Evolutionary conservation across 2,888 invertebrate genomes (phyloP).

Genomic region (Leucophenga maculata): DNA sequence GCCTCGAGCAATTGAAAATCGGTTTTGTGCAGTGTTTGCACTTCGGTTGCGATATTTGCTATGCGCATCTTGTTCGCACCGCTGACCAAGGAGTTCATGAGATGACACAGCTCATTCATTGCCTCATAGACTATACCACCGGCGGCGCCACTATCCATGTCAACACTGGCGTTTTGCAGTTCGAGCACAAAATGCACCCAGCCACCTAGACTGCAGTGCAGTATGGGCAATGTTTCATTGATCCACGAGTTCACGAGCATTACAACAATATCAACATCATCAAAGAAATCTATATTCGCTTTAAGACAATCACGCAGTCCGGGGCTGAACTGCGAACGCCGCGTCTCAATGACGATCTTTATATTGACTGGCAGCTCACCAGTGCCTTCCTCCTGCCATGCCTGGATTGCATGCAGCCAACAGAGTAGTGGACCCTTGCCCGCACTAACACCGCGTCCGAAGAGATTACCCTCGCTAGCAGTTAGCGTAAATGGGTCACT

Average conservation of each 20-base stretch:
- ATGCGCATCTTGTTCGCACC: conserved; percentile 26
- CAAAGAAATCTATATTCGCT: conserved; percentile 30
- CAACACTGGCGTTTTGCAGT: conserved; percentile 38
- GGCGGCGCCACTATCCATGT: conserved; percentile 39
- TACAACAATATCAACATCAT: conserved; percentile 41
- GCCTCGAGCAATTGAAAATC: conserved; percentile 43
- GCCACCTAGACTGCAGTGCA: conserved; percentile 42
- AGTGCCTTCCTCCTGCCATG: conserved; percentile 34
- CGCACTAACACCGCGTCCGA: conserved; percentile 44
- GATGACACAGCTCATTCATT: conserved; percentile 44
- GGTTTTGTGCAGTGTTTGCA: background rate
- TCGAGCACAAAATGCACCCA: conserved; percentile 44
- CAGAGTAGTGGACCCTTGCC: conserved; percentile 49
- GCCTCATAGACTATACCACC: conserved; percentile 49
- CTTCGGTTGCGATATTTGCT: conserved; percentile 19
- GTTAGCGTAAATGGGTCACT: conserved; percentile 40
- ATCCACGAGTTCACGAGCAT: conserved; percentile 45
- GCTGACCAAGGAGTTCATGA: conserved; percentile 43
- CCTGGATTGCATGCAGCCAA: conserved; percentile 46
- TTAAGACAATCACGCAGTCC: conserved; percentile 35
- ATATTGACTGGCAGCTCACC: conserved; percentile 45
- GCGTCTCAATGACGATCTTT: conserved; percentile 44
- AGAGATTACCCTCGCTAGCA: conserved; percentile 25
- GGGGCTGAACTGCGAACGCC: conserved; percentile 44
- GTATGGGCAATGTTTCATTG: conserved; percentile 30